Base-by-base conservation (phyloP, 2,113 vertebrate genomes). In the Eulacestoma nigropectus region DNA sequence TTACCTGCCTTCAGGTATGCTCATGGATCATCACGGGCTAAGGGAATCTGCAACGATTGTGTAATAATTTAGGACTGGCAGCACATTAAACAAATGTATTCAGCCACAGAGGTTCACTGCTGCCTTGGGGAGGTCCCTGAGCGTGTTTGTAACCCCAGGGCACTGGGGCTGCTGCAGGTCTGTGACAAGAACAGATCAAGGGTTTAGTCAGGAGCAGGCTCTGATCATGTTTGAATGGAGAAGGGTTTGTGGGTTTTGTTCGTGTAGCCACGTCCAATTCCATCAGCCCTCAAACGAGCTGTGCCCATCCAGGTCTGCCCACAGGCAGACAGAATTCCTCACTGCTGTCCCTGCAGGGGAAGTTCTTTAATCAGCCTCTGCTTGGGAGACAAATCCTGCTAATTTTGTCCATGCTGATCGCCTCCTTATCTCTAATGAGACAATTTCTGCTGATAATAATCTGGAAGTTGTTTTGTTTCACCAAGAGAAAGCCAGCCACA, bases 1-100 rank as follows among this genome's bases (percentile, higher is more conserved):
- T 96, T 97, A 92, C 78, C 85, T 95, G 87, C 87, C 77, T 85
- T 95, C 87, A 95, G 93, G 92, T 95, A 25, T 29, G 41, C 77
- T 63, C 41, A 6, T 63, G 81, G 89, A 85, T 93, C 89, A 86
- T 82, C 35, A 16, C 9, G 53, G 81, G 75, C 81, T 76, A 37
- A 73, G 60, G 72, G 77, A 84, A 76, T 33, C 75, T 68, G 68
- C 62, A 73, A 3, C 35, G 74, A 68, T 20, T 74, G n/a, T 64
- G 50, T 20, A 59, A 83, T 56, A 82, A 69, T 64, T 91, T 57
- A 46, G 60, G 59, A 17, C 72, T 42, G 65, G 72, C 70, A 82
- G n/a, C 87, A 60, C 12, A 44, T 91, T 57, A 84, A 93, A 88
- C 14, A 46, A 53, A 44, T 7, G 5, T 16, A 7, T 64, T 56